Percentiles rank a stretch among this genome's conserved stretches.
Evolutionary conservation across 2,113 vertebrate genomes (phyloP).

Genomic region (Riparia riparia): DNA sequence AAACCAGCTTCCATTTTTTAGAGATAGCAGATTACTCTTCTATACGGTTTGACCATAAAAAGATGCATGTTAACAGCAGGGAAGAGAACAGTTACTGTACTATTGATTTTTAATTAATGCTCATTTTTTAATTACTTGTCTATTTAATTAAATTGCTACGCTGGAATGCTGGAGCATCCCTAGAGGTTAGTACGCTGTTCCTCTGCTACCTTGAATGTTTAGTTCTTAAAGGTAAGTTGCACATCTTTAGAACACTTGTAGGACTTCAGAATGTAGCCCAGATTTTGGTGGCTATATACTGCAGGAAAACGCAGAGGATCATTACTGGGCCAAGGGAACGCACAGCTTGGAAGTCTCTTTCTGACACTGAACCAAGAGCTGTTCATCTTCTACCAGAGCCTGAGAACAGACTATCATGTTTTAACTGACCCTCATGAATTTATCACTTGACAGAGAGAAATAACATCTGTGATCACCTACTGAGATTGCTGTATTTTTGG

Average conservation of each 20-base stretch:
- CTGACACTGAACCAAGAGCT: background rate
- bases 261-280: background rate
- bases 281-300: background rate
- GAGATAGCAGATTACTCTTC: rapidly evolving
- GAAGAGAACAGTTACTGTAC: background rate
- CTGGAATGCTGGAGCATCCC: background rate
- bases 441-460: background rate
- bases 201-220: background rate
- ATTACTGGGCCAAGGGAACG: background rate
- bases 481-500: background rate
- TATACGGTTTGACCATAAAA: background rate
- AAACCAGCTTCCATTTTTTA: background rate
- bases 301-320: background rate
- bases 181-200: rapidly evolving
- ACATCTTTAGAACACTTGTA: background rate
- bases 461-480: background rate
- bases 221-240: background rate
- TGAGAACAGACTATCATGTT: background rate
- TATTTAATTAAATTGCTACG: background rate
- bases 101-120: constrained; percentile 11
- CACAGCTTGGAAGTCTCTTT: background rate
- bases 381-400: background rate
- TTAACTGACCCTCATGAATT: background rate
- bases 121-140: background rate
- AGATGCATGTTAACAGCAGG: background rate